Conservation (phyloP, 2,888 invertebrate genomes). For the Sminthurinus aureus region DNA sequence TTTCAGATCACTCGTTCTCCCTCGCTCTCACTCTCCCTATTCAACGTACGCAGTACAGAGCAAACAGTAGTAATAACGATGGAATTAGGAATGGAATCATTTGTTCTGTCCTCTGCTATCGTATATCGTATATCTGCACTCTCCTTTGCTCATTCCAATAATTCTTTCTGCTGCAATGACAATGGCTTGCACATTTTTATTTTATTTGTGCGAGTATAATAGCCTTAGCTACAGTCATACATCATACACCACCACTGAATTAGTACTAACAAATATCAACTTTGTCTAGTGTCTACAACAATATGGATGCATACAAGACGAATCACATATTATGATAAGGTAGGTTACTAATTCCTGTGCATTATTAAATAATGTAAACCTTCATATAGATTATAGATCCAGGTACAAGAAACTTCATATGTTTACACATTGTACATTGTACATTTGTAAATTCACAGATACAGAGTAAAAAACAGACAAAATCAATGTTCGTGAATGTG, state of each 20-base stretch:
- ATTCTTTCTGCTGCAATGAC: neutral
- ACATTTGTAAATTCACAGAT: neutral
- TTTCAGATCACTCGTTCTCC: constrained; percentile 11
- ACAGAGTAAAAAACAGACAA: neutral
- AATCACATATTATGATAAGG: too few species aligned
- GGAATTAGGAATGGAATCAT: neutral
- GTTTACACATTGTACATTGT: neutral
- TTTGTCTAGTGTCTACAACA: neutral
- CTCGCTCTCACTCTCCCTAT: constrained; percentile 7
- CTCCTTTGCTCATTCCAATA: too few species aligned
- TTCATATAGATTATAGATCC: too few species aligned
- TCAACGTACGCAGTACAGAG: too few species aligned
- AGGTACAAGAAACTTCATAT: too few species aligned
- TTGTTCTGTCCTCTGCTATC: neutral
- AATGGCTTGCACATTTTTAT: neutral
- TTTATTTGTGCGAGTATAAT: too few species aligned
- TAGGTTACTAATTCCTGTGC: too few species aligned
- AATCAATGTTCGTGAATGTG: neutral
- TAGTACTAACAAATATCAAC: neutral
- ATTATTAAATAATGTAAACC: too few species aligned
- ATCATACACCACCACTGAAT: neutral
- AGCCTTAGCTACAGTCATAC: too few species aligned
- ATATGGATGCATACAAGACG: too few species aligned
- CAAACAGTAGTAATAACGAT: neutral
- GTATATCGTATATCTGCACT: neutral